A percentile compares a stretch with the other conserved stretches of the same genome.
phyloP scores from a whole-genome alignment of 2,113 vertebrate species.

The Malurus melanocephalus region DNA sequence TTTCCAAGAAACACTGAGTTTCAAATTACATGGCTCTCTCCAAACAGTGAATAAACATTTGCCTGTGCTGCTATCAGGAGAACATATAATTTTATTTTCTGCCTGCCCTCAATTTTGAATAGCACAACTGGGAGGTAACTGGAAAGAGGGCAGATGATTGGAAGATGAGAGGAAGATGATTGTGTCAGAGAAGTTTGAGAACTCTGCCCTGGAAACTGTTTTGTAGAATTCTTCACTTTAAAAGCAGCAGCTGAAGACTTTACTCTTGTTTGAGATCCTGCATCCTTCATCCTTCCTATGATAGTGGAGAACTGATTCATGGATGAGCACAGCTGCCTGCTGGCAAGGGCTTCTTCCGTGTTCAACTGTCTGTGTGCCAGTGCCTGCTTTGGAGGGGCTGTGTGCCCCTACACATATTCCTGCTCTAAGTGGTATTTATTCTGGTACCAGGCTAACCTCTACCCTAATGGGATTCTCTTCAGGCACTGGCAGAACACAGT shows the following conservation, averaged over 20 bases:
- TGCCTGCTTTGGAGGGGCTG: background rate
- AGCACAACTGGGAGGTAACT: background rate
- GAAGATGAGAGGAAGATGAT: background rate
- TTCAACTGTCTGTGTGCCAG: background rate
- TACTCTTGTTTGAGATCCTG: background rate
- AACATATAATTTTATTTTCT: background rate
- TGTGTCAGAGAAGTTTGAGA: background rate
- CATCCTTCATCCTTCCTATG: background rate
- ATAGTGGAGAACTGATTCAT: background rate
- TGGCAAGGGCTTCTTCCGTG: background rate
- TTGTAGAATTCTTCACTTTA: background rate
- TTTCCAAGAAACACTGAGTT: background rate
- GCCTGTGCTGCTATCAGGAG: background rate
- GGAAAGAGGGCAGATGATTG: background rate
- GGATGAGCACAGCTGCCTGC: background rate
- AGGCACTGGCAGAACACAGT: background rate
- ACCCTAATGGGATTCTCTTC: background rate
- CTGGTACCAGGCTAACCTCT: background rate
- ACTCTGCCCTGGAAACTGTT: background rate
- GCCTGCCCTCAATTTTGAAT: background rate
- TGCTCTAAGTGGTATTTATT: background rate
- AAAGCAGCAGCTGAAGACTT: background rate
- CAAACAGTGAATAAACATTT: background rate
- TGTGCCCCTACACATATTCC: background rate
- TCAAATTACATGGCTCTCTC: background rate